phyloP scores from a whole-genome alignment of 37 sponge, comb jelly and placozoan species.

The Cliona cf. orientalis region DNA sequence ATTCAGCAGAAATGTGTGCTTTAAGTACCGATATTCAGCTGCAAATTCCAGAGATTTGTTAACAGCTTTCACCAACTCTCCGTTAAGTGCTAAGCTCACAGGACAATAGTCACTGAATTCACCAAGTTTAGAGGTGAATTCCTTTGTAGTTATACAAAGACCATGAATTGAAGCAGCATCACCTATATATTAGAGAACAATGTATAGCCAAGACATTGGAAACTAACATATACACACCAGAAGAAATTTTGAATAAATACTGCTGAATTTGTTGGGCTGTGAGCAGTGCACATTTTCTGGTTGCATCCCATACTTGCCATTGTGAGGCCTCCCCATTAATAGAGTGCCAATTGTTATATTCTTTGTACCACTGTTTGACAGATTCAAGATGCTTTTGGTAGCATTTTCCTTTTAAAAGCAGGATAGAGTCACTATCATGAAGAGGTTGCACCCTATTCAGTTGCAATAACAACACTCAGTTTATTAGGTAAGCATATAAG shows the following conservation, averaged over 20 bases:
- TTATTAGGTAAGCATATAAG: no score
- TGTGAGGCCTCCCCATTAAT: conserved; percentile 79
- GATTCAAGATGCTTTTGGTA: conserved; percentile 69
- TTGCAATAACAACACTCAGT: background rate
- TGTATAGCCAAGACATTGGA: background rate
- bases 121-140: conserved; percentile 79
- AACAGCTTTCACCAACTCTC: conserved; percentile 82
- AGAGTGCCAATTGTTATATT: conserved; percentile 84
- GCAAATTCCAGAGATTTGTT: conserved; percentile 60
- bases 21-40: conserved; percentile 73
- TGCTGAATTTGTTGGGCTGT: conserved; percentile 59
- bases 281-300: conserved; percentile 52
- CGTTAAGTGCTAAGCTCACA: conserved; percentile 73
- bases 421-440: conserved; percentile 81
- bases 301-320: conserved; percentile 81
- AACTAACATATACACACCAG: conserved; percentile 13
- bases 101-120: conserved; percentile 90
- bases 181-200: conserved; percentile 44
- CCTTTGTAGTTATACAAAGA: conserved; percentile 89
- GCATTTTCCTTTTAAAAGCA: conserved; percentile 28
- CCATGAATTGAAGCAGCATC: conserved; percentile 82
- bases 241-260: conserved; percentile 28
- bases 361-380: conserved; percentile 72
- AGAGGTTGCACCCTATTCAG: conserved; percentile 67
- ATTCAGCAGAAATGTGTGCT: no score